Conservation (phyloP, 2,113 vertebrate genomes). For the Megatriorchis doriae region DNA sequence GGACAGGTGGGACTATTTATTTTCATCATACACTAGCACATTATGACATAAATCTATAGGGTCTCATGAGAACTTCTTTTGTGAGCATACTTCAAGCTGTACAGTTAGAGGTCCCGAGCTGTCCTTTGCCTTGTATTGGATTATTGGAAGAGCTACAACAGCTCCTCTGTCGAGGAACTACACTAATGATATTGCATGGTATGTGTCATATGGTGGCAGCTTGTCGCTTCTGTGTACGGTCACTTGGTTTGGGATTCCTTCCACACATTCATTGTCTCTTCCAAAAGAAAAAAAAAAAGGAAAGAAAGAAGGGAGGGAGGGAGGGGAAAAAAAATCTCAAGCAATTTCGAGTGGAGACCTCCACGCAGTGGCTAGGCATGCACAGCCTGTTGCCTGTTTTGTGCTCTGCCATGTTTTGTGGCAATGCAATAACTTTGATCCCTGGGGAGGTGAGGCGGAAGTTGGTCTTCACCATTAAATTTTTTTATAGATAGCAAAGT, state of each 20-base stretch:
- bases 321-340: background rate
- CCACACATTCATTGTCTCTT: background rate
- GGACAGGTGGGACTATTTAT: background rate
- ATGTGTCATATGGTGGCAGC: background rate
- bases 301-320: background rate
- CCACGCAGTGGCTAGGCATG: fast-evolving
- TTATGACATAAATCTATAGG: background rate
- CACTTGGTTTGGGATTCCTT: background rate
- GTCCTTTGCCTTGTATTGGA: background rate
- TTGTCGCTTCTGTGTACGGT: background rate
- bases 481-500: constrained; percentile 86
- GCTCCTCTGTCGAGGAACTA: background rate
- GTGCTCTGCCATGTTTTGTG: constrained; percentile 9
- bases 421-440: constrained; percentile 73
- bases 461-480: constrained; percentile 77
- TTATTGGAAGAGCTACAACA: background rate
- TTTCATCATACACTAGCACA: background rate
- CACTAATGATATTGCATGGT: background rate
- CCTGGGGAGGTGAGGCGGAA: constrained; percentile 77
- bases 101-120: background rate
- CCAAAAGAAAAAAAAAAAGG: background rate
- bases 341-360: background rate
- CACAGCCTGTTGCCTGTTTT: background rate
- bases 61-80: background rate
- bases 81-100: background rate